Conservation (phyloP, 2,113 vertebrate genomes). For the Bettongia penicillata region DNA sequence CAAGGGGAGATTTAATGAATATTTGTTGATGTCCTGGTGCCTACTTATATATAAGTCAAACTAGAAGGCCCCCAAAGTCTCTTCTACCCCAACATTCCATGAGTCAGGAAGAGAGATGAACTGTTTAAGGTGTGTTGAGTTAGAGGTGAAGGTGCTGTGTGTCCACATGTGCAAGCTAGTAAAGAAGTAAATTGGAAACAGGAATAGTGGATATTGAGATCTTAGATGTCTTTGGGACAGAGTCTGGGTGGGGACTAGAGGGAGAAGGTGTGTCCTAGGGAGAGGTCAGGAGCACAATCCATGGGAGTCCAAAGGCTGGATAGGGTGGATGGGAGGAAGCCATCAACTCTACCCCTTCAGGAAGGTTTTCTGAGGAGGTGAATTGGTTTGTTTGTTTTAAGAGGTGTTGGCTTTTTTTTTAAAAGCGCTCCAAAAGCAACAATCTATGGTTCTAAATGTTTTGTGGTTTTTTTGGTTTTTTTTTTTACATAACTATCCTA, state of each 20-base stretch:
- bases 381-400: neutral
- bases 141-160: neutral
- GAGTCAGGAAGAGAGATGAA: neutral
- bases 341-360: neutral
- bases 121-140: no score
- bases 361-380: neutral
- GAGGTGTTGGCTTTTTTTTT: no score
- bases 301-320: neutral
- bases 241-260: neutral
- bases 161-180: neutral
- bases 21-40: neutral
- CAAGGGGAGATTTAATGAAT: neutral
- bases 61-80: neutral
- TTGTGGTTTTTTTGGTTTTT: no score
- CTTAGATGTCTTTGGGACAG: neutral
- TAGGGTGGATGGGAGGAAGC: neutral
- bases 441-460: neutral
- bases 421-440: no score
- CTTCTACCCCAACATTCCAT: neutral
- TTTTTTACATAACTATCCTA: neutral
- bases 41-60: neutral
- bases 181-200: neutral
- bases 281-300: neutral
- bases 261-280: neutral
- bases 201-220: neutral